These are phyloP conservation scores for Neostethus bicornis DNA, from an alignment of 2,797 vertebrate genomes.

Conservation along the genomic window DNA sequence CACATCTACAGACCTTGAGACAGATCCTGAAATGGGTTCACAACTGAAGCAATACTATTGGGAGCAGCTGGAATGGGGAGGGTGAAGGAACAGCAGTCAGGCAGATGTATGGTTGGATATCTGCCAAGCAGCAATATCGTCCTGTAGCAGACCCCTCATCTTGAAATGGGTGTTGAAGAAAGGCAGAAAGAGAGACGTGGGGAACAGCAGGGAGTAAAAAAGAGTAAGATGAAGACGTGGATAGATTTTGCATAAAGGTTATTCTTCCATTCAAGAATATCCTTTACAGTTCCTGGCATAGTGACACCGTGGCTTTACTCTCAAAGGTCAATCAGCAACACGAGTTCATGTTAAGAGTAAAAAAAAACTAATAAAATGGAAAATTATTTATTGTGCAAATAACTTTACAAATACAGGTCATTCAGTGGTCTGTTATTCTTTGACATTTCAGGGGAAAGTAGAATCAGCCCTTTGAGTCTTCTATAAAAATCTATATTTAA, in stretches of 20 bases:
- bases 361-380: slow-evolving; percentile 47
- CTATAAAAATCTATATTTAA: slow-evolving; percentile 77
- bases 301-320: slow-evolving; percentile 36
- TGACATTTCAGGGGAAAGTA: slow-evolving; percentile 71
- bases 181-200: slow-evolving; percentile 47
- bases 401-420: slow-evolving; percentile 49
- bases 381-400: slow-evolving; percentile 65
- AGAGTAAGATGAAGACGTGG: slow-evolving; percentile 49
- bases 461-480: slow-evolving; percentile 66
- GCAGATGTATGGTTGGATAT: slow-evolving; percentile 82
- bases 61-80: slow-evolving; percentile 43
- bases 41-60: slow-evolving; percentile 71
- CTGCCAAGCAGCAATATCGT: slow-evolving; percentile 72
- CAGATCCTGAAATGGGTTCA: slow-evolving; percentile 71
- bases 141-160: slow-evolving; percentile 72
- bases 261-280: slow-evolving; percentile 57
- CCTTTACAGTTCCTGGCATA: slow-evolving; percentile 54
- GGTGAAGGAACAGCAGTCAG: slow-evolving; percentile 76
- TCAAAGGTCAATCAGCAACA: slow-evolving; percentile 40
- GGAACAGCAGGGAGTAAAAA: slow-evolving; percentile 59
- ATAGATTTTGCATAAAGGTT: slow-evolving; percentile 51
- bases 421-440: slow-evolving; percentile 68
- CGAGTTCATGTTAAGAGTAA: slow-evolving; percentile 38
- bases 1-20: slow-evolving; percentile 74
- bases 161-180: slow-evolving; percentile 67